These are phyloP conservation scores for Platycheirus albimanus DNA, from an alignment of 2,888 invertebrate genomes.

Conservation along the genomic window DNA sequence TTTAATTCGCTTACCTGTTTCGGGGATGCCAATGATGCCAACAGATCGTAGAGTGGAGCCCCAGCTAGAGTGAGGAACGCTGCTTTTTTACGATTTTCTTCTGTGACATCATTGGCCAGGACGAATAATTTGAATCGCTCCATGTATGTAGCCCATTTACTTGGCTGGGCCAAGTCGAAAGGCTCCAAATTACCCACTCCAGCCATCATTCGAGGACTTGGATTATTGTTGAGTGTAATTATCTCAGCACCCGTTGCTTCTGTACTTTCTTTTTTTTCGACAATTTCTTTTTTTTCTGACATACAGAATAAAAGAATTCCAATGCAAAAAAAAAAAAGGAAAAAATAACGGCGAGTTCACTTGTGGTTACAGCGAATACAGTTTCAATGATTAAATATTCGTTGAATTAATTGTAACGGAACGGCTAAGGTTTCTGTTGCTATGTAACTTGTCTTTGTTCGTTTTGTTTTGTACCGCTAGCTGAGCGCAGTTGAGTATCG, in stretches of 20 bases:
- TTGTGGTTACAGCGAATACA: too few relatives aligned
- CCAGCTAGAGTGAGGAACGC: conserved; percentile 45
- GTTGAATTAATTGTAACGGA: too few relatives aligned
- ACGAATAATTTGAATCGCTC: conserved; percentile 42
- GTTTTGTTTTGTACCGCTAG: too few relatives aligned
- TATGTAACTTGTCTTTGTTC: too few relatives aligned
- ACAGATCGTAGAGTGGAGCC: conserved; percentile 63
- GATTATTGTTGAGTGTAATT: not conserved
- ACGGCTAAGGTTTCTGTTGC: too few relatives aligned
- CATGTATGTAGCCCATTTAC: conserved; percentile 51
- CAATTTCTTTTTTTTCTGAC: too few relatives aligned
- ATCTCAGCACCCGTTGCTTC: not conserved
- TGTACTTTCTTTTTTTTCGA: too few relatives aligned
- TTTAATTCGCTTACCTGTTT: conserved; percentile 57
- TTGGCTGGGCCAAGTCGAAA: conserved; percentile 52
- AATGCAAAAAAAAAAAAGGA: too few relatives aligned
- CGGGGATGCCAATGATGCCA: conserved; percentile 68
- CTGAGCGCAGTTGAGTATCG: too few relatives aligned
- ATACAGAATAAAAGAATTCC: too few relatives aligned
- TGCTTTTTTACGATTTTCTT: conserved; percentile 48
- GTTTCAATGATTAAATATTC: too few relatives aligned
- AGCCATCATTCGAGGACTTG: not conserved
- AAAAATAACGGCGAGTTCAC: too few relatives aligned
- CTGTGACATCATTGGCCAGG: conserved; percentile 48
- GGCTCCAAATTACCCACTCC: conserved; percentile 38